Evolutionary conservation across 2,113 vertebrate genomes (phyloP).

Genomic region (Tylochromis polylepis): DNA sequence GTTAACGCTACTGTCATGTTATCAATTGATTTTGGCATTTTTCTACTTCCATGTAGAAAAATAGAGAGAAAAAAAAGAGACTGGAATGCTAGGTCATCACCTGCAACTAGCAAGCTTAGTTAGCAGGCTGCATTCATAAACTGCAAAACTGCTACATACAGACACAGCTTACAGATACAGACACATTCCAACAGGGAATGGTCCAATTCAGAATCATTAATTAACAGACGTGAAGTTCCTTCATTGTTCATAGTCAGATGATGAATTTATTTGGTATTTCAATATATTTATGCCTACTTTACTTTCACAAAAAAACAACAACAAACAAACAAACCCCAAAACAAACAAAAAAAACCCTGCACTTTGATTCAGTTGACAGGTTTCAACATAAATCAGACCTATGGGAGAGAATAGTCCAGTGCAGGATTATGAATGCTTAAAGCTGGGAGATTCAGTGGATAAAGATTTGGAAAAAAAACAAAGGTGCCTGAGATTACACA

Average conservation of each 20-base stretch:
- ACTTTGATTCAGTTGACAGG: neutral
- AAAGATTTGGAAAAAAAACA: neutral
- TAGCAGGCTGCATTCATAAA: neutral
- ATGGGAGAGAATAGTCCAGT: neutral
- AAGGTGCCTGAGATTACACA: neutral
- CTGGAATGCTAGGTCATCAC: neutral
- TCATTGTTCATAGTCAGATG: no score
- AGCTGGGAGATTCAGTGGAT: neutral
- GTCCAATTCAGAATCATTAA: neutral
- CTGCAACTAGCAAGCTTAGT: neutral
- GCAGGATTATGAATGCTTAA: neutral
- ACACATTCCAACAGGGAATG: no score
- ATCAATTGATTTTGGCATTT: neutral
- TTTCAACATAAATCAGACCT: neutral
- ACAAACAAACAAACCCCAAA: no score
- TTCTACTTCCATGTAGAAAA: neutral
- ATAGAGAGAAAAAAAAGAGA: neutral
- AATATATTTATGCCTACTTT: neutral
- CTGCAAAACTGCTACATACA: accelerated
- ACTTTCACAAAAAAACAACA: neutral
- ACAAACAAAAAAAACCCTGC: no score
- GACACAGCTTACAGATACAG: no score
- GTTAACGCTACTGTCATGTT: neutral
- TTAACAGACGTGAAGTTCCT: neutral
- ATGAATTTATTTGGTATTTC: neutral